Percentiles rank a stretch among this genome's conserved stretches.
These are phyloP conservation scores for Idaea dimidiata DNA, from an alignment of 2,888 invertebrate genomes.

Conservation along the genomic window DNA sequence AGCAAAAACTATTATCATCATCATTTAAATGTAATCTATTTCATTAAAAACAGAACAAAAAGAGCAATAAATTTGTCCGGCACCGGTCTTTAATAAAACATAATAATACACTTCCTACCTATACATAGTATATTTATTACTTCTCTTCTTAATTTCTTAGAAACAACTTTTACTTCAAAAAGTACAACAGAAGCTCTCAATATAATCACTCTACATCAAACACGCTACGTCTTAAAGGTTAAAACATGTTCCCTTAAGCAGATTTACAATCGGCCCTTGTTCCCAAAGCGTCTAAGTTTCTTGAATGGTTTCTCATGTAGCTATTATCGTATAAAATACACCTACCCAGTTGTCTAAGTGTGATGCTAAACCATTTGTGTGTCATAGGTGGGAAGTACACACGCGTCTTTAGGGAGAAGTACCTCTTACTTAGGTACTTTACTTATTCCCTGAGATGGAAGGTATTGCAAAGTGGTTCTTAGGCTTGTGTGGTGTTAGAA, in stretches of 20 bases:
- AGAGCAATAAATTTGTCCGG: not conserved
- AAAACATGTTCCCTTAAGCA: conserved; percentile 61
- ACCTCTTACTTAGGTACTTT: not conserved
- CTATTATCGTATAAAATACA: conserved; percentile 60
- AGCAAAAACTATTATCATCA: too few relatives aligned
- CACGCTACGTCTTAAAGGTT: conserved; percentile 55
- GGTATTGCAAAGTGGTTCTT: not conserved
- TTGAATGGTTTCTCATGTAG: conserved; percentile 72
- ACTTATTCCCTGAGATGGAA: not conserved
- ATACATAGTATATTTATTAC: too few relatives aligned
- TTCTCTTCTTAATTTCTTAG: not conserved
- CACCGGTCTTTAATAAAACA: not conserved
- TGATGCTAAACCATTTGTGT: not conserved
- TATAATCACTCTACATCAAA: conserved; percentile 30
- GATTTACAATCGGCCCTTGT: conserved; percentile 53
- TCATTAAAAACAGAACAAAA: too few relatives aligned
- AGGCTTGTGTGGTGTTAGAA: not conserved
- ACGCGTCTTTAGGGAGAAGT: not conserved
- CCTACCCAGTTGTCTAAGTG: conserved; percentile 16
- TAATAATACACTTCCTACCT: too few relatives aligned
- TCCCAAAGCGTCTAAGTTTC: conserved; percentile 54
- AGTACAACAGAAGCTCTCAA: conserved; percentile 13
- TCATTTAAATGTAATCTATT: too few relatives aligned
- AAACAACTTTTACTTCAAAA: conserved; percentile 11
- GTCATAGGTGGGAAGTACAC: not conserved